Evolutionary conservation across 2,888 invertebrate species (phyloP).

Genomic region (Hyles lineata): DNA sequence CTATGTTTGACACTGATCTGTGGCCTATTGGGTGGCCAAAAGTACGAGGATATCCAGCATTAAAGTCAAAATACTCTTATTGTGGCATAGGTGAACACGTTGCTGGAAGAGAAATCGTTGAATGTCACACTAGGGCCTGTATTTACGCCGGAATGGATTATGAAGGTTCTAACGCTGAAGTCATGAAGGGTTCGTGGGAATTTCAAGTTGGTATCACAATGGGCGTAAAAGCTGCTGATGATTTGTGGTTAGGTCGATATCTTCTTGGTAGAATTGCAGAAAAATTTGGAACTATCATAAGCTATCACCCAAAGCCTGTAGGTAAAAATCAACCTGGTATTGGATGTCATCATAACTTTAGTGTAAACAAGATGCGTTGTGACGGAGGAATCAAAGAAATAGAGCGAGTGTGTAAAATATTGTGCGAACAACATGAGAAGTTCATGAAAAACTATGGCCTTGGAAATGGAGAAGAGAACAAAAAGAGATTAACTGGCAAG

Average conservation of each 20-base stretch:
- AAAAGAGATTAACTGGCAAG: conserved; percentile 95
- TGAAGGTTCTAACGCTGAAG: conserved; percentile 98
- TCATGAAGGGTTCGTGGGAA: conserved; percentile 98
- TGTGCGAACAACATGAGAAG: conserved; percentile 75
- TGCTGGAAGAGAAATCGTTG: conserved; percentile 96
- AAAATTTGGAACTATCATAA: conserved; percentile 90
- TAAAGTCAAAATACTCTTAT: conserved; percentile 93
- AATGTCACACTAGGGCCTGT: conserved; percentile 93
- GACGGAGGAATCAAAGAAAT: conserved; percentile 90
- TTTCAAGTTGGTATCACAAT: conserved; percentile 96
- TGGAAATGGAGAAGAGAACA: conserved; percentile 96
- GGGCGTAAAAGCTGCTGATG: conserved; percentile 93
- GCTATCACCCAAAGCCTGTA: conserved; percentile 89
- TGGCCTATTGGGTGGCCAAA: conserved; percentile 97
- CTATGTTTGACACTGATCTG: conserved; percentile 91
- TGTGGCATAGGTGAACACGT: conserved; percentile 98
- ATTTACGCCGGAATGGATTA: conserved; percentile 96
- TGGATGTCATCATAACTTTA: conserved; percentile 96
- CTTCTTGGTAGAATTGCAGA: conserved; percentile 93
- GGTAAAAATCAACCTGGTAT: conserved; percentile 94
- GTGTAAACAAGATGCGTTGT: conserved; percentile 92
- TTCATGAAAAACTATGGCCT: conserved; percentile 96
- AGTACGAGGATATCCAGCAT: conserved; percentile 91
- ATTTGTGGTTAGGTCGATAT: conserved; percentile 94
- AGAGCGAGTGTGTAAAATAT: conserved; percentile 93